Base-by-base conservation (phyloP, 2,888 invertebrate genomes). In the Aspidiotus destructor region DNA sequence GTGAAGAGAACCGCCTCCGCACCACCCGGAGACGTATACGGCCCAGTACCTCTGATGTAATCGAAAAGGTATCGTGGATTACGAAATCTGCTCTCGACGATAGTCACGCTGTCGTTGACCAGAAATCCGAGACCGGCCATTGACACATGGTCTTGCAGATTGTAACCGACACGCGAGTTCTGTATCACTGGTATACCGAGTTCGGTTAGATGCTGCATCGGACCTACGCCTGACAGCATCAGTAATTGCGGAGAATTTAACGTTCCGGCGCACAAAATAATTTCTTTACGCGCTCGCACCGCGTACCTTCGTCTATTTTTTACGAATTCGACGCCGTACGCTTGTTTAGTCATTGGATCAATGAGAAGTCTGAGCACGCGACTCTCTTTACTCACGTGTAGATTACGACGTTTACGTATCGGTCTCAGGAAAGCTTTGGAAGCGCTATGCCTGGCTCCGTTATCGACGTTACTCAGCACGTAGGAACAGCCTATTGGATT, bases 201-300 rank as follows among this genome's bases (percentile, higher is more conserved):
- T 67, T 76, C 73, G 15, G 74, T 60, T 6, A 79, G 73, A 70
- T 79, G 78, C 7, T 75, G 74, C 13, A 72, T 73, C 3, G 79
- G 79, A 8, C 79, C 79, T 7, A 83, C 76, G 0, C 92, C 92
- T 8, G 92, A 92, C 7, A 96, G 77, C 89, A 95, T 90, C 10
- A 96, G 81, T 3, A 96, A 76, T 77, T 96, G 94, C 0, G 95
- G 92, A 0, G 92, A 88, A 74, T 89, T 90, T 72, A 96, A 86
- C 1, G 92, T 84, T 0, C 95, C 95, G 2, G 90, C 91, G 13
- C 89, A 86, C 15, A 95, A 74, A 67, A 95, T 88, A 0, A 96
- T 86, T 79, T 92, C 92, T 75, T 86, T 89, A 2, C 81, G 81
- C 0, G 87, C 89, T 60, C 76, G 78, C 0, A 84, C 84, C 10